Base-by-base conservation (phyloP, 2,888 invertebrate genomes). In the Lysandra coridon region DNA sequence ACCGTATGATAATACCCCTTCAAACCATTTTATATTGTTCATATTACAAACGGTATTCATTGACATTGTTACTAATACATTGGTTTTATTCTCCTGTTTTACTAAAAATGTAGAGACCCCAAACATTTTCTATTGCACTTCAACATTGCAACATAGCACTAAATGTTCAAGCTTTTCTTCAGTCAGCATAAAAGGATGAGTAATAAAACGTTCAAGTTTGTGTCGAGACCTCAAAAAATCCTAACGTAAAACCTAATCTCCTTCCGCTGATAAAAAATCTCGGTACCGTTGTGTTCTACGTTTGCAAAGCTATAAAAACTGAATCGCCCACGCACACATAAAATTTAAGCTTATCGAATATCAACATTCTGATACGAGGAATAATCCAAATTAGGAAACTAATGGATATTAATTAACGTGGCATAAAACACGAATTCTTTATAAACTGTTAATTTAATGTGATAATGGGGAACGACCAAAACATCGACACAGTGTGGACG, bases 1-100 rank as follows among this genome's bases (percentile, higher is more conserved):
- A 87, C 86, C 85, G 84, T 84, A 84, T 87, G 87, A 87, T 85
- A 84, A 83, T 83, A 82, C 82, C 79, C 82, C 81, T 82, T 83
- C 79, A 80, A 80, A 81, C 81, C 80, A 79, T 74, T 79, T 75
- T 75, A 79, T 62, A 75, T 79, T 79, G 73, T 60, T 40, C 64
- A 37, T 33, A 69, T 33, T 14, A 37, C 23, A 7, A 33, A 73
- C 73, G 60, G 69, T 64, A n/a, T 76, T 53, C 30, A 53, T 49
- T 78, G 75, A 30, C 17, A 79, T 74, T 53, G 40, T 37, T 40
- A 33, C 17, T 17, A 23, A 6, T 23, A 23, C 23, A 62, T n/a
- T 62, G 6, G 6, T 6, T 62, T 23, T 62, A 23, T 23, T 23
- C 17, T 57, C 17, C 57, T 57, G 57, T 17, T 57, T 17, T 57